Evolutionary conservation across 2,888 invertebrate genomes (phyloP), one percentile per base, ranked within the genome.

Genomic region (Acanthacorydalis orientalis): DNA sequence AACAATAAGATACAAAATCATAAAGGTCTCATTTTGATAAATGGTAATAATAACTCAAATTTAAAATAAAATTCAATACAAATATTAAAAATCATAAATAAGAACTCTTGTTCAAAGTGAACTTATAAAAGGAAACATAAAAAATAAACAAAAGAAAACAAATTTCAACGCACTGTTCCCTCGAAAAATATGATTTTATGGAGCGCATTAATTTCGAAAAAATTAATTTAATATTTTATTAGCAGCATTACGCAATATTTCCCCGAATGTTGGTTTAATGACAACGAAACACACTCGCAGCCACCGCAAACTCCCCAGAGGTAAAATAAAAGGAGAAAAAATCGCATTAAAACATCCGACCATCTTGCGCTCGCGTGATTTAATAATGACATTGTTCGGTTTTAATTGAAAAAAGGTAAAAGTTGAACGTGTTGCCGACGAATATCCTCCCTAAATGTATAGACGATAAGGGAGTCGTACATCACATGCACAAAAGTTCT

Each of bases 351-450:
- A 45, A 37, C 15, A 14, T 23, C 15, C 16, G 12, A 31, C 42
- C 42, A 42, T 42, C 42, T 42, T 31, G 23, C 10, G 37, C 16
- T 35, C 23, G 16, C 45, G 45, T 45, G 45, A 45, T 45, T 45
- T 45, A 45, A 45, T 45, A 45, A 45, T 45, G 45, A 45, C 45
- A 45, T 45, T 45, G 45, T 45, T 45, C 45, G 45, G 45, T 45
- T 45, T 45, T 45, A 45, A 45, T 45, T 45, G 45, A 45, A 45
- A 45, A 44, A 45, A 45, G 38, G 45, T 43, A 43, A 43, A 31
- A 43, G 11, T 31, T 31, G 39, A 16, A 16, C 12, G 39, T 15
- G 16, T 43, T 12, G 12, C 12, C 23, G 10, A 12, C 43, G 31
- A 43, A 31, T 12, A 43, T 43, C 12, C 23, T 16, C 43, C 10